Evolutionary conservation across 2,797 vertebrate genomes (phyloP), one percentile per base, ranked within the genome.

Genomic region (Gambusia yucatana): DNA sequence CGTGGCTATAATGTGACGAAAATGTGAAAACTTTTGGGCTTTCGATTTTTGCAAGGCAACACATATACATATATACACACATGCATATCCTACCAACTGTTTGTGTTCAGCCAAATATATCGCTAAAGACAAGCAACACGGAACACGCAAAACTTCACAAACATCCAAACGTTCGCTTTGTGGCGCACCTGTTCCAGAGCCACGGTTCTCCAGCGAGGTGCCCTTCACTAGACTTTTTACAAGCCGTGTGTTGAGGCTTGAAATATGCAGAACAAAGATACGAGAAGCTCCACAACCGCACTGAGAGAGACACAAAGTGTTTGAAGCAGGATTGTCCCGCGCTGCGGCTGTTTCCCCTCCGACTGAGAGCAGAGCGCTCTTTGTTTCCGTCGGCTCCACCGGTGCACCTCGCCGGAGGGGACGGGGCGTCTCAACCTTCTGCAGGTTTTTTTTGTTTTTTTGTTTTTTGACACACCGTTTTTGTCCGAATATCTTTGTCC

Each of bases 331-430:
- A 76, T 78, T 77, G 72, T 17, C 69, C 46, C 43, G 57, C 16
- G 72, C 67, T 81, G 82, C 72, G 83, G 83, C 69, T 69, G 70
- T 79, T 77, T 75, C 46, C 25, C 6, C 69, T 82, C 55, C 11
- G 11, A 80, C 48, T 44, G 43, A 77, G 46, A 81, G 79, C 55
- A 70, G 73, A 75, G 71, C 33, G 1, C 5, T 69, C 52, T 82
- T 69, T 76, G 59, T 81, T 82, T 80, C 76, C 50, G 50, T 4
- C 28, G 28, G 36, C 25, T 80, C 63, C 36, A 39, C 25, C 70
- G 39, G 20, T n/a, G 36, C 44, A 8, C 71, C 57, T 80, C 67
- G 36, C 77, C n/a, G 41, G 8, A 20, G 2, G 79, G 75, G 72
- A 76, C 70, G 74, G 81, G 47, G 52, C 39, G 28, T 76, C 78